Conservation (phyloP, 1,140 invertebrate genomes). For the Drosophila pectinifera region DNA sequence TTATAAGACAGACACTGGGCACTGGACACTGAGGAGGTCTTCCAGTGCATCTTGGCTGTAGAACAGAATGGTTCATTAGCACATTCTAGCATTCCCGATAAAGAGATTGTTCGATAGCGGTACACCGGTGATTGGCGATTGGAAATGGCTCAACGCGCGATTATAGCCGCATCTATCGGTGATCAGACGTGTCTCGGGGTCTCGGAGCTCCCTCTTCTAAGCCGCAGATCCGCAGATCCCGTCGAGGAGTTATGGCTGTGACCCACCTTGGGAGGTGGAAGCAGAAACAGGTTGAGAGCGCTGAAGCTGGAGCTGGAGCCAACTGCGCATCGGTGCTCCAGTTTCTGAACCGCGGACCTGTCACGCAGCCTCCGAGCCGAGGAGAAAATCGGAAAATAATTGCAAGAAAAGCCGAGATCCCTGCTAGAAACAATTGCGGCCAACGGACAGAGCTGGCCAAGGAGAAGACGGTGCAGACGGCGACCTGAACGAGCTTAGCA, state of each 20-base stretch:
- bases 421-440: conserved; percentile 61
- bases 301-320: conserved; percentile 26
- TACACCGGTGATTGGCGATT: conserved; percentile 74
- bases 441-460: conserved; percentile 52
- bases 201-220: background rate
- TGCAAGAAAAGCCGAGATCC: conserved; percentile 76
- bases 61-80: conserved; percentile 65
- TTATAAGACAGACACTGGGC: conserved; percentile 11
- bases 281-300: conserved; percentile 45
- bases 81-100: conserved; percentile 64
- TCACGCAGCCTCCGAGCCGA: conserved; percentile 65
- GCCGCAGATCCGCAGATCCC: conserved; percentile 6
- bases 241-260: conserved; percentile 75
- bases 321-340: conserved; percentile 72
- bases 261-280: conserved; percentile 75
- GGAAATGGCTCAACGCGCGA: conserved; percentile 62
- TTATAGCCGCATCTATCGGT: conserved; percentile 32
- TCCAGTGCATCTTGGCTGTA: background rate
- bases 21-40: conserved; percentile 13
- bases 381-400: conserved; percentile 83
- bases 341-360: conserved; percentile 77
- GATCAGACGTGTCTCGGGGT: conserved; percentile 26
- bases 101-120: conserved; percentile 75
- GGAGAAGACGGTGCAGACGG: conserved; percentile 34
- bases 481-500: conserved; percentile 66